Percentiles rank a stretch among this genome's conserved stretches.
Conservation (phyloP, 2,888 invertebrate genomes). For the Troglohyphantes excavatus region DNA sequence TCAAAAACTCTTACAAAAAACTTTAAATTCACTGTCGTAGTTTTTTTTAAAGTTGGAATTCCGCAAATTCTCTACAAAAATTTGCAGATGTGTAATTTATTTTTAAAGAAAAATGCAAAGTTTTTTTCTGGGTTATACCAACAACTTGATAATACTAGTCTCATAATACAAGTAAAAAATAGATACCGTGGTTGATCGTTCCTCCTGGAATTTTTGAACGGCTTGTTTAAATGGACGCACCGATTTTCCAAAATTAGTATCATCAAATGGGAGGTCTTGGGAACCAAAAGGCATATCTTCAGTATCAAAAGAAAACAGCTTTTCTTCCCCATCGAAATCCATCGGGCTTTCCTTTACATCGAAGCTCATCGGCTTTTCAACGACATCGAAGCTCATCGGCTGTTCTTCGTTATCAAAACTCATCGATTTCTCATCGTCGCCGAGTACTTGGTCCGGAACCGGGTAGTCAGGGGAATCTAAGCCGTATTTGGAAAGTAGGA, state of each 20-base stretch:
- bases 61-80: too few species aligned
- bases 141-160: too few species aligned
- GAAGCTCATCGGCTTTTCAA: background rate
- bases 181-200: conserved; percentile 3
- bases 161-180: background rate
- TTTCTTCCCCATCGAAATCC: background rate
- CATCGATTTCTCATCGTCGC: background rate
- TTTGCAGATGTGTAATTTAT: too few species aligned
- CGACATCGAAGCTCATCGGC: background rate
- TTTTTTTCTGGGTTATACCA: too few species aligned
- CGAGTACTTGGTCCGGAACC: background rate
- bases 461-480: background rate
- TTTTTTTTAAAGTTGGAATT: too few species aligned
- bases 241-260: background rate
- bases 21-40: too few species aligned
- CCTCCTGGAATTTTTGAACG: background rate
- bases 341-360: background rate
- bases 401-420: background rate
- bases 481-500: conserved; percentile 14
- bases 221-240: background rate
- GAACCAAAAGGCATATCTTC: background rate
- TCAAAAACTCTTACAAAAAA: too few species aligned
- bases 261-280: background rate
- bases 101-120: too few species aligned
- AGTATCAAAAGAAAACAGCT: background rate